These are phyloP conservation scores for Poeciliopsis occidentalis DNA, from an alignment of 2,113 vertebrate genomes.

Conservation along the genomic window DNA sequence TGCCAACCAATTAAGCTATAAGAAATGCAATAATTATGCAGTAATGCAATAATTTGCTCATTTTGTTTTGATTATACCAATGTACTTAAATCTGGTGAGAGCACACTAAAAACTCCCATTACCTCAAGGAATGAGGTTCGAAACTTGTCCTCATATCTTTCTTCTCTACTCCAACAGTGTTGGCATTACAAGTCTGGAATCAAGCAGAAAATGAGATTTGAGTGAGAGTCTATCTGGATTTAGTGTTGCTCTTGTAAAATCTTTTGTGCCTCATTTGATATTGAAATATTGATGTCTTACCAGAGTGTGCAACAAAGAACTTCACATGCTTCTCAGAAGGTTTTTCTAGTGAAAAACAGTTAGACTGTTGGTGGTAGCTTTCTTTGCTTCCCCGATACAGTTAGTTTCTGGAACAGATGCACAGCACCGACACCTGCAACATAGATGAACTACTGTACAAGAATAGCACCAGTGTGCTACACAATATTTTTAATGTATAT, in stretches of 20 bases:
- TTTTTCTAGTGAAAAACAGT: slow-evolving; percentile 6
- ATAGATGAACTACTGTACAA: slow-evolving; percentile 26
- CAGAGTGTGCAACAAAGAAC: background rate
- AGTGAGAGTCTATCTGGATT: too few species aligned
- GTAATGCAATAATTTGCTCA: background rate
- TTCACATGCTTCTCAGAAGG: slow-evolving; percentile 23
- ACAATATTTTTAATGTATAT: slow-evolving; percentile 37
- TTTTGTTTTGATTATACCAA: background rate
- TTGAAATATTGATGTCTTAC: slow-evolving; percentile 35
- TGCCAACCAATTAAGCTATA: slow-evolving; percentile 18
- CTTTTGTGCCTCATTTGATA: slow-evolving; percentile 29
- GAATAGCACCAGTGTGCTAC: slow-evolving; percentile 19
- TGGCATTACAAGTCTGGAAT: background rate
- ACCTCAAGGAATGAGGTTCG: slow-evolving; percentile 26
- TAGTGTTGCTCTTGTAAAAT: slow-evolving; percentile 14
- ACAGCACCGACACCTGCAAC: slow-evolving; percentile 31
- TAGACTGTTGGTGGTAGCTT: slow-evolving; percentile 22
- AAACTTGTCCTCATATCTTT: background rate
- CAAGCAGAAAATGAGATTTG: too few species aligned
- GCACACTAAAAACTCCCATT: slow-evolving; percentile 17
- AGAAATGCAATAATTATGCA: background rate
- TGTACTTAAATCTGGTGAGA: slow-evolving; percentile 34
- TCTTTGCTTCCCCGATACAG: slow-evolving; percentile 35
- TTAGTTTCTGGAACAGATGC: slow-evolving; percentile 42
- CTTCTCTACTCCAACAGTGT: background rate